Evolutionary conservation across 1,140 invertebrate genomes (phyloP), one percentile per base, ranked within the genome.

Genomic region (Pseudomyrmex dendroicus): DNA sequence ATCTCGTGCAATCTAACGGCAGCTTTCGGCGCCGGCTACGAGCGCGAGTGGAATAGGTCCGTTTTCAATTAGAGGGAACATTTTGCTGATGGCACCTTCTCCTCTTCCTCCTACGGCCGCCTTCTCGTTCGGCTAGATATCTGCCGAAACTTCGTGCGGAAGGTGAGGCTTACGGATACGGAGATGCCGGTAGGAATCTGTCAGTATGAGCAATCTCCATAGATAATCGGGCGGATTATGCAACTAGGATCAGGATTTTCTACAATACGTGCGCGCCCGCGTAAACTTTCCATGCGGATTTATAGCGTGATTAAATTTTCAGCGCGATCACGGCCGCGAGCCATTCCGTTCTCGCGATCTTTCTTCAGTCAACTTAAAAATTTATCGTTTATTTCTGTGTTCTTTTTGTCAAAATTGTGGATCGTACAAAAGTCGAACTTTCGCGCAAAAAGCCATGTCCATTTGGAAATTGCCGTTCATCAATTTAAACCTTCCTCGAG

Each of bases 1-100:
- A 91, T 90, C 90, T 90, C 59, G 76, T 62, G 77, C 86, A 76
- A 89, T 89, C 83, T 85, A 89, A 76, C 70, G 88, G 82, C 85
- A 85, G 78, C 73, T 84, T 85, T 73, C 74, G 35, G 44, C 74
- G 78, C n/a, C 54, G 68, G 82, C 48, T 78, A 77, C 59, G 59
- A 68, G 73, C 46, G 66, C 15, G 17, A 56, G 46, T 46, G 61
- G 57, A 74, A 86, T 84, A 82, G 86, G 63, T 89, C 86, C 73
- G 85, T 83, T 89, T 89, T 89, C 88, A 89, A 89, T 89, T 89
- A 87, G 84, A 63, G 67, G 25, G 77, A 83, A 82, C 73, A 61
- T 89, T 80, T 84, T 76, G 84, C 74, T 89, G 87, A 89, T 86
- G 59, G 48, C 57, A 54, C 44, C 63, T 46, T 17, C 15, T 10